These are phyloP conservation scores for Dendrolimus punctatus DNA, from an alignment of 1,140 invertebrate genomes.

Conservation along the genomic window DNA sequence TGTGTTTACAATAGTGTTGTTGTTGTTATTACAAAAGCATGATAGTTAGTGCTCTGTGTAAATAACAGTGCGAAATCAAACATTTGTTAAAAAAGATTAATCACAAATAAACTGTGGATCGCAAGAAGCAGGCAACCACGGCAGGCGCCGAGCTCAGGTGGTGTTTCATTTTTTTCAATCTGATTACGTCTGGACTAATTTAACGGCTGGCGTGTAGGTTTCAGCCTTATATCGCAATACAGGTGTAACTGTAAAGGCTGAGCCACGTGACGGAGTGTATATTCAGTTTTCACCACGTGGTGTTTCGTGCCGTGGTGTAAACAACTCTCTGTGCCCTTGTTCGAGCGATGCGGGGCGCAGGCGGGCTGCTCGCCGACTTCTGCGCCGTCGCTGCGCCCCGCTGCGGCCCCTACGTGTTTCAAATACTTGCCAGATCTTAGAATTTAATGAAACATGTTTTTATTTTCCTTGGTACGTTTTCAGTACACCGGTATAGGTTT, in stretches of 20 bases:
- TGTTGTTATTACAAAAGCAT: slow-evolving; percentile 37
- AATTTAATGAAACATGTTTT: no score
- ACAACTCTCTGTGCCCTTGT: slow-evolving; percentile 54
- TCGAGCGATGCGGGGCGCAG: slow-evolving; percentile 19
- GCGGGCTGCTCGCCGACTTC: slow-evolving; percentile 9
- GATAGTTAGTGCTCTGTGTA: slow-evolving; percentile 40
- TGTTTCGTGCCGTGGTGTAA: slow-evolving; percentile 53
- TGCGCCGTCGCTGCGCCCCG: slow-evolving; percentile 4
- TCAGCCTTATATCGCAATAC: slow-evolving; percentile 17
- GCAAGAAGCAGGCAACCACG: slow-evolving; percentile 44
- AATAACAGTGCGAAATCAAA: slow-evolving; percentile 22
- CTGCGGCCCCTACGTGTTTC: no score
- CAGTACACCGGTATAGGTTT: no score
- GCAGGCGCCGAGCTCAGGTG: slow-evolving; percentile 63
- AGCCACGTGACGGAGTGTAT: slow-evolving; percentile 49
- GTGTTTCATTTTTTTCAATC: slow-evolving; percentile 57
- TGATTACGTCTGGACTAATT: slow-evolving; percentile 42
- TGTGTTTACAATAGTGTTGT: slow-evolving; percentile 66
- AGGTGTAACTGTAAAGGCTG: slow-evolving; percentile 29
- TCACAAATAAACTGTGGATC: slow-evolving; percentile 32
- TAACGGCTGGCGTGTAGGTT: slow-evolving; percentile 22
- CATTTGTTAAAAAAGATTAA: slow-evolving; percentile 10
- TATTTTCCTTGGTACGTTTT: no score
- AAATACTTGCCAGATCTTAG: no score
- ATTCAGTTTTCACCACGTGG: slow-evolving; percentile 57